Base-by-base conservation (phyloP, 2,888 invertebrate species). In the Thalpophila matura region DNA sequence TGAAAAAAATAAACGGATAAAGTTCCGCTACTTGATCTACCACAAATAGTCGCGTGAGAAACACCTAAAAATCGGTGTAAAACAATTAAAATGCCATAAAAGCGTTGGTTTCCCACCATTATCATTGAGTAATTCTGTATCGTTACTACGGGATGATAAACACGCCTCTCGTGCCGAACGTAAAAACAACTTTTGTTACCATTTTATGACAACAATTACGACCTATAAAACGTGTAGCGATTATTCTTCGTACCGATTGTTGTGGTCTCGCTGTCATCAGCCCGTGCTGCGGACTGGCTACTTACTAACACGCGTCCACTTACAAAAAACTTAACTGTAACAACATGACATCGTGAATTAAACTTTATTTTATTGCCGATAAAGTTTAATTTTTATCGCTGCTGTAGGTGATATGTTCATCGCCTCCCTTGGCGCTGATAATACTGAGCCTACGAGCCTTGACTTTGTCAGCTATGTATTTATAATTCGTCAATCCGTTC, bases 171-270 rank as follows among this genome's bases (percentile, higher is more conserved):
- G 92, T 93, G 92, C 91, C 87, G 90, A 90, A 91, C 91, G 89
- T 94, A 92, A 95, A 92, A 94, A 92, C 88, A 92, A 92, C 90
- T 93, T 94, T 94, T 94, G 94, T 94, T 93, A 92, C 92, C 87
- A 92, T 93, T 95, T 95, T 94, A 95, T 91, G 93, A 92, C 93
- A 93, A 93, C 94, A 94, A 95, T 94, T 95, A 95, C 91, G 94
- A 93, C 89, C 94, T 89, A 94, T 95, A 94, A 95, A 94, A 92
- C 90, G 88, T 92, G 92, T 92, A 91, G 89, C 90, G 92, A 93
- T 93, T 93, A 94, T 94, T 91, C 89, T 86, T 88, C 87, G 90
- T 89, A 90, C 89, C 91, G 89, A 93, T 93, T 92, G 91, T 91
- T 91, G 93, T 87, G 93, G 91, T 89, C 86, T 86, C 82, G 83